Evolutionary conservation across 2,888 invertebrate genomes (phyloP).

Genomic region (Mimumesa dahlbomi): DNA sequence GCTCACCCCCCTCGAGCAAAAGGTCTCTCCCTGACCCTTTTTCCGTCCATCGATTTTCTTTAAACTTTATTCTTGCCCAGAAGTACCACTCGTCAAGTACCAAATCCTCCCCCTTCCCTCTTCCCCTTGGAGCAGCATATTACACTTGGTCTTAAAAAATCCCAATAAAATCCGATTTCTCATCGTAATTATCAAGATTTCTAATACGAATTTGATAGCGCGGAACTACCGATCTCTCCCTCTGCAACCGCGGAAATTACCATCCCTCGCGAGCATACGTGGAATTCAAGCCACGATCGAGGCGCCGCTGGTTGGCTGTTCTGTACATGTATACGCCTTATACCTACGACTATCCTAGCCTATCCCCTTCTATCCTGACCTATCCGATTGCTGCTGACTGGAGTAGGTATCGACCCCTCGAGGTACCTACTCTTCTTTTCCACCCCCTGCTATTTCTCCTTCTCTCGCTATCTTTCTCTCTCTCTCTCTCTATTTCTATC

Average conservation of each 20-base stretch:
- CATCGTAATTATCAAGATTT: too few species aligned
- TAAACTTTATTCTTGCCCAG: not conserved
- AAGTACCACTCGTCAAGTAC: too few species aligned
- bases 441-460: not conserved
- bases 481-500: constrained; percentile 1
- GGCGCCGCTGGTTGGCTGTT: constrained; percentile 42
- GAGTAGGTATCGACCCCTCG: constrained; percentile 69
- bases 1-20: constrained; percentile 12
- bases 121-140: too few species aligned
- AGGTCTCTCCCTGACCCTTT: not conserved
- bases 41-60: not conserved
- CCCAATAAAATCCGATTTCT: too few species aligned
- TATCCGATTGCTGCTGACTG: constrained; percentile 68
- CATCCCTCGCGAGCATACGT: constrained; percentile 26
- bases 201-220: too few species aligned
- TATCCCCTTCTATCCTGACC: constrained; percentile 61
- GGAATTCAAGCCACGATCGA: constrained; percentile 35
- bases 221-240: not conserved
- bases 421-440: constrained; percentile 45
- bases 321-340: constrained; percentile 20
- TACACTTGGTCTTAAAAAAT: too few species aligned
- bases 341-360: constrained; percentile 41
- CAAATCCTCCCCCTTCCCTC: too few species aligned
- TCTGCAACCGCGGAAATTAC: not conserved
- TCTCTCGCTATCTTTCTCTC: not conserved